Conservation (phyloP, 2,888 invertebrate genomes). For the Melikaiella ostensackeni region DNA sequence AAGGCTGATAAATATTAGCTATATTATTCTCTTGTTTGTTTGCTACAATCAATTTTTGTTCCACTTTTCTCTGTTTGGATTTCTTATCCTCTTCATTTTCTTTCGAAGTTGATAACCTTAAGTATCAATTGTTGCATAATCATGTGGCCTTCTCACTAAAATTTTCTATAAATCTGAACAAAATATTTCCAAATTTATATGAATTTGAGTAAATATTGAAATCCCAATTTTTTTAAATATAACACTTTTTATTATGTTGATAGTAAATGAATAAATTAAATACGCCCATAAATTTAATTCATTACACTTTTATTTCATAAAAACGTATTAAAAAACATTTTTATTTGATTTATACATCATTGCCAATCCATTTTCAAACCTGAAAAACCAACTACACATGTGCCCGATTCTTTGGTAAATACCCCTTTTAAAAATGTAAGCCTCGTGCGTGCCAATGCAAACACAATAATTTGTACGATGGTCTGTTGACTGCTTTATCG, state of each 20-base stretch:
- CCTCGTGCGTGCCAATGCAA: slow-evolving; percentile 47
- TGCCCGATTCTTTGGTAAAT: not conserved
- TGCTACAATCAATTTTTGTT: not conserved
- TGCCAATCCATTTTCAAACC: too few species aligned
- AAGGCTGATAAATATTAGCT: not conserved
- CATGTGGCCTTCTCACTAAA: too few species aligned
- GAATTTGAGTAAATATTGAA: too few species aligned
- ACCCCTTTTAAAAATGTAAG: slow-evolving; percentile 44
- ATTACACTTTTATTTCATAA: not conserved
- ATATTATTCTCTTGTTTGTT: not conserved
- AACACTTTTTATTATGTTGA: too few species aligned
- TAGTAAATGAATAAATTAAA: not conserved
- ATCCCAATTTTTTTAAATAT: too few species aligned
- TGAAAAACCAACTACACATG: not conserved
- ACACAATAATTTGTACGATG: slow-evolving; percentile 46
- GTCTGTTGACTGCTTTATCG: slow-evolving; percentile 46
- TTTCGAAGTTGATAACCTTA: not conserved
- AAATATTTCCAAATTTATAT: too few species aligned
- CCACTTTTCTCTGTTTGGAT: not conserved
- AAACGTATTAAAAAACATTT: not conserved
- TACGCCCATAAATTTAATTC: not conserved
- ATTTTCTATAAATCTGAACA: too few species aligned
- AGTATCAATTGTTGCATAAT: not conserved
- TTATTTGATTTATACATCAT: not conserved
- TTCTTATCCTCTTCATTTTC: not conserved